Evolutionary conservation across 2,113 vertebrate species (phyloP).

Genomic region (Pica pica): DNA sequence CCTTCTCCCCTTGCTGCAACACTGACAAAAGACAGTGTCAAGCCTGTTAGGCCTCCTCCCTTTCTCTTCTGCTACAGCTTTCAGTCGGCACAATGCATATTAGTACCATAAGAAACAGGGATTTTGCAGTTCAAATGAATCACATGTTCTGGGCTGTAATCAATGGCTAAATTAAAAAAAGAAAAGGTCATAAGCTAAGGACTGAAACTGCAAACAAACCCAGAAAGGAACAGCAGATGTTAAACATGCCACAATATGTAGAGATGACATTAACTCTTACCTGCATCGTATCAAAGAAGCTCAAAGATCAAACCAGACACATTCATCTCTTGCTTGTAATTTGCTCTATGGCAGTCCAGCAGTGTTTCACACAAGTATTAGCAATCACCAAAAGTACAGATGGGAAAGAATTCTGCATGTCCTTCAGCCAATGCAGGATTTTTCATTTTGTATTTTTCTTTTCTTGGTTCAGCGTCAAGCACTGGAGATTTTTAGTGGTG

Average conservation of each 20-base stretch:
- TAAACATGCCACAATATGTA: background rate
- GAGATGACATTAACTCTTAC: background rate
- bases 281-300: background rate
- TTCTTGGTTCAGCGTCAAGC: background rate
- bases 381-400: background rate
- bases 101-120: background rate
- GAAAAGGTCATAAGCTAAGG: background rate
- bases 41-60: background rate
- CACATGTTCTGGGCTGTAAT: background rate
- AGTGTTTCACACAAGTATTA: background rate
- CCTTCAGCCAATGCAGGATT: background rate
- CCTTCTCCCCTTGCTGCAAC: background rate
- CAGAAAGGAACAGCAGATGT: background rate
- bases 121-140: conserved; percentile 15
- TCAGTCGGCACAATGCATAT: background rate
- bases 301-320: background rate
- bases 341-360: background rate
- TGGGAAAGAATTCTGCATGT: background rate
- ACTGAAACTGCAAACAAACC: background rate
- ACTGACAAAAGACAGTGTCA: background rate
- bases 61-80: background rate
- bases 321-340: background rate
- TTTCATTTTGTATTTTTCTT: background rate
- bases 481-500: background rate
- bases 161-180: background rate